phyloP scores from a whole-genome alignment of 2,113 vertebrate species.

The Tupaia chinensis region DNA sequence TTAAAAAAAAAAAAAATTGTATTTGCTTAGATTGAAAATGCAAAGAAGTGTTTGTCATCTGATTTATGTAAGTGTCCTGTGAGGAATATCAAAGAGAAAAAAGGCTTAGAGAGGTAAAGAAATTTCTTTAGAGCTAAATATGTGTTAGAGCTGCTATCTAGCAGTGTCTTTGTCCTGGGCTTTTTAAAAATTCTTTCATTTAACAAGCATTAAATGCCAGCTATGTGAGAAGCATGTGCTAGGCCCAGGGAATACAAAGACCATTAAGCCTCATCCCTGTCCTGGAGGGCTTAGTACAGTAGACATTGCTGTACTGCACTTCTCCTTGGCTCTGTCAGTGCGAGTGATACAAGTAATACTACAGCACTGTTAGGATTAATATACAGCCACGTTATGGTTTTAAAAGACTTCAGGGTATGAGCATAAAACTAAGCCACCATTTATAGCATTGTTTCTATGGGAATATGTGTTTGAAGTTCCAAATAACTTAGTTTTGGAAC shows the following conservation, averaged over 20 bases:
- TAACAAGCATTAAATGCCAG: slow-evolving; percentile 48
- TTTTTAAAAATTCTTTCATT: slow-evolving; percentile 37
- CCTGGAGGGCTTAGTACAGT: slow-evolving; percentile 18
- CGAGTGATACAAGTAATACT: background rate
- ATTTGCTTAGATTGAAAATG: slow-evolving; percentile 31
- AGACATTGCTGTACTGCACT: background rate
- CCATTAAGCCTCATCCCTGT: background rate
- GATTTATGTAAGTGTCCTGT: background rate
- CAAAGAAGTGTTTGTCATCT: slow-evolving; percentile 1
- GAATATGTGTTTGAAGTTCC: slow-evolving; percentile 67
- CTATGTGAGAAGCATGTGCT: slow-evolving; percentile 41
- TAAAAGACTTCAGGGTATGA: slow-evolving; percentile 37
- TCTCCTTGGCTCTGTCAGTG: background rate
- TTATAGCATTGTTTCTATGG: slow-evolving; percentile 79
- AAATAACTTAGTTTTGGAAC: slow-evolving; percentile 71
- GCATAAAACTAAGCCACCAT: slow-evolving; percentile 49
- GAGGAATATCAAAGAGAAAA: background rate
- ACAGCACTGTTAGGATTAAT: background rate
- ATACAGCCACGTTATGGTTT: background rate
- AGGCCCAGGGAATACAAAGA: slow-evolving; percentile 47
- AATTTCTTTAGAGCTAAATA: background rate
- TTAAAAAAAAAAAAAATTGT: background rate
- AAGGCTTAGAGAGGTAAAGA: background rate
- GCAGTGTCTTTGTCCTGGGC: background rate
- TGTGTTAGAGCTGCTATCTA: slow-evolving; percentile 11